phyloP scores from a whole-genome alignment of 2,888 invertebrate species.

The Drosophila pullipes region DNA sequence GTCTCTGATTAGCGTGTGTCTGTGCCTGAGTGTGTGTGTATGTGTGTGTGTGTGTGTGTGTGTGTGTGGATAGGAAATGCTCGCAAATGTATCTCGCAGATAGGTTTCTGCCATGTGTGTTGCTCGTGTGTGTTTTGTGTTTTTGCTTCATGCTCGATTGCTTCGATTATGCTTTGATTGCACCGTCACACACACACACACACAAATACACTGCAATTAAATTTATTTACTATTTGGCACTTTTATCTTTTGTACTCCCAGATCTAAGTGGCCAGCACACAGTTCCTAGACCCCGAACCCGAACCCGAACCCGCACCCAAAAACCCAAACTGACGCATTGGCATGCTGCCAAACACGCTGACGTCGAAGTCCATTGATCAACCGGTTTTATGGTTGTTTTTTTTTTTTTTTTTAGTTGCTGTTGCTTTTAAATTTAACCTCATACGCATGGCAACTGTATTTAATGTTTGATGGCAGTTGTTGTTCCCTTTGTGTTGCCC shows the following conservation, averaged over 20 bases:
- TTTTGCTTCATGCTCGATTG: slow-evolving; percentile 70
- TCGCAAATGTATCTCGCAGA: slow-evolving; percentile 57
- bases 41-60: slow-evolving; percentile 27
- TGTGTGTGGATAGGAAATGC: slow-evolving; percentile 52
- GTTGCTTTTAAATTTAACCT: slow-evolving; percentile 6
- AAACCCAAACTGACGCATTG: slow-evolving; percentile 8
- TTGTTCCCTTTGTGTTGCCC: slow-evolving; percentile 1
- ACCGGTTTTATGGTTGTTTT: slow-evolving; percentile 45
- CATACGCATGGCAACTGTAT: slow-evolving; percentile 35
- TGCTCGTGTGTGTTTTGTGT: slow-evolving; percentile 9
- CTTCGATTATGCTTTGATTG: slow-evolving; percentile 71
- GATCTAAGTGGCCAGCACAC: slow-evolving; percentile 6
- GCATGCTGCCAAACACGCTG: slow-evolving; percentile 37
- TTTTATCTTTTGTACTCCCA: slow-evolving; percentile 53
- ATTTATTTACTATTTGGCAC: slow-evolving; percentile 64
- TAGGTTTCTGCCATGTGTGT: slow-evolving; percentile 30
- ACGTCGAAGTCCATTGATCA: slow-evolving; percentile 26
- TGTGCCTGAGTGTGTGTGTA: slow-evolving; percentile 5
- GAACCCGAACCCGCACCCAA: slow-evolving; percentile 1
- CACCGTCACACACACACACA: slow-evolving; percentile 34
- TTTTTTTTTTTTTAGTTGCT: slow-evolving; percentile 5
- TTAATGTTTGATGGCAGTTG: slow-evolving; percentile 22
- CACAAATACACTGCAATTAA: slow-evolving; percentile 37
- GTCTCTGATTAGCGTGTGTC: slow-evolving; percentile 27
- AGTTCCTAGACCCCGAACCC: not conserved